phyloP scores from a whole-genome alignment of 2,888 invertebrate species.

The Latheticus oryzae region DNA sequence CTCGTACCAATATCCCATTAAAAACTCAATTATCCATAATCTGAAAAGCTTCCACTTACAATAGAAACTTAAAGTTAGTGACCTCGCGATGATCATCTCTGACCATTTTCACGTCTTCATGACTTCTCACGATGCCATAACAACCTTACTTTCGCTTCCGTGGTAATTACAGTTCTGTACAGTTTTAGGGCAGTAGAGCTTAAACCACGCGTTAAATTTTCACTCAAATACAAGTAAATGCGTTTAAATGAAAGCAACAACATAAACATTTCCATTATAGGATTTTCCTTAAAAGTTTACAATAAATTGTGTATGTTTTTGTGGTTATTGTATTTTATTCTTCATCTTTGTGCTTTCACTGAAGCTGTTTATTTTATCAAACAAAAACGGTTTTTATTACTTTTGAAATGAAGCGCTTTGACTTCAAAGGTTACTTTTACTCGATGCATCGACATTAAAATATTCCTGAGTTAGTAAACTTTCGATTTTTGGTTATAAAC shows the following conservation, averaged over 20 bases:
- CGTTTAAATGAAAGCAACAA: slow-evolving; percentile 16
- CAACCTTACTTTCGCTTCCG: slow-evolving; percentile 29
- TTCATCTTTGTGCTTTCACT: slow-evolving; percentile 19
- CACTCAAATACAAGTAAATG: slow-evolving; percentile 17
- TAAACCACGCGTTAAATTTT: slow-evolving; percentile 23
- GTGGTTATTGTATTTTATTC: background rate
- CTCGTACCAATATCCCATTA: background rate
- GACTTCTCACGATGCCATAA: slow-evolving; percentile 27
- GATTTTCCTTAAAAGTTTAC: too few relatives aligned
- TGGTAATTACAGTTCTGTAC: slow-evolving; percentile 6
- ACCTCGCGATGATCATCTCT: slow-evolving; percentile 1
- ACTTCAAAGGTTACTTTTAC: slow-evolving; percentile 9
- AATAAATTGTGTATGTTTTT: too few relatives aligned
- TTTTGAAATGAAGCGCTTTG: too few relatives aligned
- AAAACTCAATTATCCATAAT: background rate
- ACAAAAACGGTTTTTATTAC: slow-evolving; percentile 10
- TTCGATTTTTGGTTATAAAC: too few relatives aligned
- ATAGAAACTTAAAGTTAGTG: slow-evolving; percentile 17
- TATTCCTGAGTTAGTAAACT: background rate
- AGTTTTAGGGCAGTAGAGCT: slow-evolving; percentile 21
- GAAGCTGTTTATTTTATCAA: background rate
- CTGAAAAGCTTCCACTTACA: slow-evolving; percentile 8
- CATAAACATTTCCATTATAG: background rate
- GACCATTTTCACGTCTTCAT: slow-evolving; percentile 4
- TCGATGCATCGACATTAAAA: background rate